Percentiles rank a stretch among this genome's conserved stretches.
Evolutionary conservation across 1,140 invertebrate species (phyloP).

Genomic region (Conus ventricosus): DNA sequence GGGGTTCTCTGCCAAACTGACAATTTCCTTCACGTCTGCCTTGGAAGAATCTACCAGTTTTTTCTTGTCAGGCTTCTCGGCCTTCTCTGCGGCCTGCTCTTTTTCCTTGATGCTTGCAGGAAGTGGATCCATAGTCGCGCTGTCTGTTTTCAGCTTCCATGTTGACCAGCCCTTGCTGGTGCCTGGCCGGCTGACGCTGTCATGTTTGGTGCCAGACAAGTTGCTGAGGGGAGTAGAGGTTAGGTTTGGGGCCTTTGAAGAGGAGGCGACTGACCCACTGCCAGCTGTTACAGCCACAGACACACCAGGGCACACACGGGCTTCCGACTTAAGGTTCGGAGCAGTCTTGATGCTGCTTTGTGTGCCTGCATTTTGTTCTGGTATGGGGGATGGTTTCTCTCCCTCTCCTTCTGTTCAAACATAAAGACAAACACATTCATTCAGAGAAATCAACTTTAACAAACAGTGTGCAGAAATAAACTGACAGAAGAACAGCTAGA

Average conservation of each 20-base stretch:
- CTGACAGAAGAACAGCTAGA: too few relatives aligned
- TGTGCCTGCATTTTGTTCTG: neutral
- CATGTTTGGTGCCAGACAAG: too few relatives aligned
- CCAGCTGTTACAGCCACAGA: neutral
- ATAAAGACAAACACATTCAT: too few relatives aligned
- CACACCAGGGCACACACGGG: neutral
- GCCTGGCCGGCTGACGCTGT: neutral
- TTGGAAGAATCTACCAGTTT: neutral
- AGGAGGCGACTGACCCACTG: neutral
- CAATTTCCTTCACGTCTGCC: neutral
- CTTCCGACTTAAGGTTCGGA: neutral
- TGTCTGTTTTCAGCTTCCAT: neutral
- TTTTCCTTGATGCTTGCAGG: too few relatives aligned
- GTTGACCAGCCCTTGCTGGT: neutral
- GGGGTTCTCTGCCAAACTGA: neutral
- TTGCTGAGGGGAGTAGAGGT: neutral
- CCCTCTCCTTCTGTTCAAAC: neutral
- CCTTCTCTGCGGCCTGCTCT: neutral
- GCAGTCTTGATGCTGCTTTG: neutral
- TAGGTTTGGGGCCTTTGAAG: neutral
- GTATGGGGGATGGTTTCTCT: neutral
- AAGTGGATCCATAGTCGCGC: neutral
- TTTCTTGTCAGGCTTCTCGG: neutral
- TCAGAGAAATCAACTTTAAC: too few relatives aligned
- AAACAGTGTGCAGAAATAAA: too few relatives aligned